Base-by-base conservation (phyloP, 2,113 vertebrate genomes). In the Bambusicola thoracicus region DNA sequence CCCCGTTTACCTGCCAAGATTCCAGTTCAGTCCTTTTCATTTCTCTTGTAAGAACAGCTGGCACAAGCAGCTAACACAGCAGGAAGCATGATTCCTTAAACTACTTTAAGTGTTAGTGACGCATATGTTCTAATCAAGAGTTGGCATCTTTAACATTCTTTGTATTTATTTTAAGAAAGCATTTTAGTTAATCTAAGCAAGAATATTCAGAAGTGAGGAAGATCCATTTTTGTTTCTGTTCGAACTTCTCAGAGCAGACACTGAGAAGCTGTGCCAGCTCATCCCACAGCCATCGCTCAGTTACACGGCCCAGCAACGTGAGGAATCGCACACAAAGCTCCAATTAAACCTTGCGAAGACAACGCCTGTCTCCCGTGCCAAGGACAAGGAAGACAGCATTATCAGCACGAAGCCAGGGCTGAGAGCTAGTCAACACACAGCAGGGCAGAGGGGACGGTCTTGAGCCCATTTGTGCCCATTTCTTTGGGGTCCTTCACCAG, bases 111-210 rank as follows among this genome's bases (percentile, higher is more conserved):
- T 38, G 73, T 56, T 49, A 49, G 88, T 92, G 94, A 95, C 83
- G 82, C 92, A 92, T n/a, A 58, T 24, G 49, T 65, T 69, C 86
- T 69, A 81, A 93, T 93, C 92, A 89, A 76, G 85, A 87, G 59
- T n/a, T 89, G 92, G 89, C 79, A 84, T 90, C 92, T 90, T 92
- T 38, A 53, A 53, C 69, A 48, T 38, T 78, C 82, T 81, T 78
- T 69, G 82, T 76, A 73, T 87, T 87, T 95, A 89, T 95, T 94
- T 90, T 92, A 92, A 92, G 92, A 81, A 87, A 74, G 79, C 56
- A 0, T 76, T 92, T 92, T 43, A 62, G 83, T 87, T 90, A 10
- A 81, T 69, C 79, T 81, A 69, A 92, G 89, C 78, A 67, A 92
- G 75, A 94, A 90, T 78, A 94, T 84, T 59, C 83, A 62, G 58